A percentile compares a stretch with the other conserved stretches of the same genome.
These are phyloP conservation scores for Aphodius sticticus DNA, from an alignment of 2,888 invertebrate species.

Conservation along the genomic window DNA sequence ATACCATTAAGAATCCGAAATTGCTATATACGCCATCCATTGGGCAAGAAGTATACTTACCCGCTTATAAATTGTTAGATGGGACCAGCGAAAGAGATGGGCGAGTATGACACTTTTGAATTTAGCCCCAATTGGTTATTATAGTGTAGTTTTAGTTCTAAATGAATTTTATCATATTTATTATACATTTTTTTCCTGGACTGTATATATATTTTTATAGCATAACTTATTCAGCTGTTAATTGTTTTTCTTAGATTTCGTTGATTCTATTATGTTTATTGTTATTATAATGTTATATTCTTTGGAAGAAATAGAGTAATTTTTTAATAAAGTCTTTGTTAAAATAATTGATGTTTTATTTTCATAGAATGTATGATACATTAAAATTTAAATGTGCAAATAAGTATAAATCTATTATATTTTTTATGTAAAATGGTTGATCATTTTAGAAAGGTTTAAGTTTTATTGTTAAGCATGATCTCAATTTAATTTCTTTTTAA, in stretches of 20 bases:
- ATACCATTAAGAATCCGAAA: conserved; percentile 83
- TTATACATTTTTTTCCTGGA: neutral
- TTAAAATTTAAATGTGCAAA: neutral
- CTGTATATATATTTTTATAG: neutral
- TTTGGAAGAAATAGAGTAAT: neutral
- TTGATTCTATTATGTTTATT: neutral
- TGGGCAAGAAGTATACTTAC: conserved; percentile 66
- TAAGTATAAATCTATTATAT: neutral
- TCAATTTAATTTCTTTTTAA: neutral
- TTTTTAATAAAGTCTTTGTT: neutral
- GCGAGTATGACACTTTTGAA: conserved; percentile 47
- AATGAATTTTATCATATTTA: neutral
- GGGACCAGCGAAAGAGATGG: conserved; percentile 70
- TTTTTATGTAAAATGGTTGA: no score
- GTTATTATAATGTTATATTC: neutral
- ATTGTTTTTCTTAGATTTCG: neutral
- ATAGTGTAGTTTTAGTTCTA: neutral
- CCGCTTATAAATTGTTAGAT: conserved; percentile 77
- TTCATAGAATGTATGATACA: neutral
- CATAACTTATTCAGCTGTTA: neutral
- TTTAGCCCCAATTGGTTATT: neutral
- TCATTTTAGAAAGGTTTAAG: neutral
- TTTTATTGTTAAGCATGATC: neutral
- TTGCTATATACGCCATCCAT: conserved; percentile 70
- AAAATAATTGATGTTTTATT: neutral